phyloP scores from a whole-genome alignment of 2,888 invertebrate genomes.

The Subacronicta megacephala region DNA sequence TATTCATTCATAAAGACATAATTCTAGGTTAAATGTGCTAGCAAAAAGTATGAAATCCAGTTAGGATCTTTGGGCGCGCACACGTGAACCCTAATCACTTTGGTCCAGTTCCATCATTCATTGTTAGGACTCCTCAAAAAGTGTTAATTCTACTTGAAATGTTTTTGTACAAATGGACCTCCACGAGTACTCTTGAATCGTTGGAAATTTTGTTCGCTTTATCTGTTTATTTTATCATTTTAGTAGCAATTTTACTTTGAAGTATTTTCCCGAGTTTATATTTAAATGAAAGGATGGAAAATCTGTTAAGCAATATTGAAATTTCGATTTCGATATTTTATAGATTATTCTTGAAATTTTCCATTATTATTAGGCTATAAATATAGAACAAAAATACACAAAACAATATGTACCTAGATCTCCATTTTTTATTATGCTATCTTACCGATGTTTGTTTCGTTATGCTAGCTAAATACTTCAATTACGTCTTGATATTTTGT shows the following conservation, averaged over 20 bases:
- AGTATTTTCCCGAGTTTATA: too few species aligned
- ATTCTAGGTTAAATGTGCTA: constrained; percentile 1
- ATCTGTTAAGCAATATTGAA: too few species aligned
- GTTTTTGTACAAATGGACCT: constrained; percentile 28
- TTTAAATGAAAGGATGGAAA: too few species aligned
- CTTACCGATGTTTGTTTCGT: too few species aligned
- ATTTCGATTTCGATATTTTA: too few species aligned
- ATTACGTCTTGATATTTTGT: too few species aligned
- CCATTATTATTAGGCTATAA: too few species aligned
- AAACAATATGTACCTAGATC: too few species aligned
- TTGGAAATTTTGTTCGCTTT: constrained; percentile 6
- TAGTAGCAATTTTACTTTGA: not conserved
- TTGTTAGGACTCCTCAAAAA: constrained; percentile 30
- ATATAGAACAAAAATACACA: too few species aligned
- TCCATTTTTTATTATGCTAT: too few species aligned
- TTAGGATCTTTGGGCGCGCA: constrained; percentile 2
- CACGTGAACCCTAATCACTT: constrained; percentile 23
- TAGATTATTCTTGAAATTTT: too few species aligned
- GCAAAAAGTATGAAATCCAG: constrained; percentile 19
- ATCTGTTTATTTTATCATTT: constrained; percentile 13
- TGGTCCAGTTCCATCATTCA: constrained; percentile 35
- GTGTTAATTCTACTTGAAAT: constrained; percentile 44
- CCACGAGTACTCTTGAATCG: constrained; percentile 14
- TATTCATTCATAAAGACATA: constrained; percentile 10
- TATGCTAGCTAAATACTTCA: too few species aligned